These are phyloP conservation scores for Andrena flavipes DNA, from an alignment of 2,888 invertebrate genomes.

Conservation along the genomic window DNA sequence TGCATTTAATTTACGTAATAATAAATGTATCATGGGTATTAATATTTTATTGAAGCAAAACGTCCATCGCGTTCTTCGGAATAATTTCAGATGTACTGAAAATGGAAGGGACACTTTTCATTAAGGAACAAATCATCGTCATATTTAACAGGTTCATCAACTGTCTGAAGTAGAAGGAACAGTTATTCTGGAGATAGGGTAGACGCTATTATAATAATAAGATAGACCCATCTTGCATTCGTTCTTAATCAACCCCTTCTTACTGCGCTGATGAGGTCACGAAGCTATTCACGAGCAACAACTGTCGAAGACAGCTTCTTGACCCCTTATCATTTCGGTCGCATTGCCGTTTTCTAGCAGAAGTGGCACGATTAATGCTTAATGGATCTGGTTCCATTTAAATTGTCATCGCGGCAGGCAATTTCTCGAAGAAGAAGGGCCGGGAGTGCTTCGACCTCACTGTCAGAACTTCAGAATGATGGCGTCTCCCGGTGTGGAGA, in stretches of 20 bases:
- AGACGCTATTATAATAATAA: too few relatives aligned
- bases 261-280: conserved; percentile 1
- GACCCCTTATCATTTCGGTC: conserved; percentile 30
- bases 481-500: conserved; percentile 18
- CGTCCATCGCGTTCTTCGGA: too few relatives aligned
- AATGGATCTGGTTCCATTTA: conserved; percentile 57
- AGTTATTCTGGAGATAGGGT: not conserved
- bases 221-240: not conserved
- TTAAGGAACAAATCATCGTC: too few relatives aligned
- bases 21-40: too few relatives aligned
- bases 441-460: conserved; percentile 33
- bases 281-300: conserved; percentile 10
- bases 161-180: not conserved
- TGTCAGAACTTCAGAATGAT: conserved; percentile 39
- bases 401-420: conserved; percentile 57
- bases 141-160: too few relatives aligned
- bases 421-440: conserved; percentile 53
- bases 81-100: too few relatives aligned
- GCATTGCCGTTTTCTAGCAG: conserved; percentile 40
- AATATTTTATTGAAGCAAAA: too few relatives aligned
- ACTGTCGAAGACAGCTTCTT: conserved; percentile 30
- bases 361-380: conserved; percentile 51
- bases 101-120: too few relatives aligned
- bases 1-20: too few relatives aligned
- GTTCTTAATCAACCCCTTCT: not conserved